Conservation (phyloP, 1,140 invertebrate species). For the Nomia melanderi region DNA sequence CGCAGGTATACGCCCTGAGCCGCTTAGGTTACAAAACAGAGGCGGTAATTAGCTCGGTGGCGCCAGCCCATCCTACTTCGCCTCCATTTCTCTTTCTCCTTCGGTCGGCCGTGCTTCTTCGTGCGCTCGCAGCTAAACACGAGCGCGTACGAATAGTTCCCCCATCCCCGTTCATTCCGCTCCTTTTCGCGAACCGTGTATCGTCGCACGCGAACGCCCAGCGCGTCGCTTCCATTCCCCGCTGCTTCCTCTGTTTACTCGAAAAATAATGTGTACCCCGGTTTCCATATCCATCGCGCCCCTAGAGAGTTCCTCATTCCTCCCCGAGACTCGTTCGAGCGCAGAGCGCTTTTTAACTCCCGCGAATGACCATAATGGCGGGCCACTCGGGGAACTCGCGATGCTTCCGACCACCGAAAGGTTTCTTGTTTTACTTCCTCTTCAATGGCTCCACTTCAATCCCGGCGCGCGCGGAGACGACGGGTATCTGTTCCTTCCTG, state of each 20-base stretch:
- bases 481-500: conserved; percentile 20
- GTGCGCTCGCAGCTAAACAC: conserved; percentile 29
- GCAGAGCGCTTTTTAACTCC: conserved; percentile 18
- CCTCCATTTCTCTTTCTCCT: conserved; percentile 24
- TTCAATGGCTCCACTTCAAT: conserved; percentile 31
- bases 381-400: conserved; percentile 14
- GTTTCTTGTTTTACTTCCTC: conserved; percentile 29
- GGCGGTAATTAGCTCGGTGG: conserved; percentile 72
- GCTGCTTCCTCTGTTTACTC: conserved; percentile 38
- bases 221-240: conserved; percentile 6
- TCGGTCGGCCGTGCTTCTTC: conserved; percentile 38
- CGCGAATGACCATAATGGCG: conserved; percentile 24
- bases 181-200: not conserved
- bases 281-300: conserved; percentile 4
- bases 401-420: conserved; percentile 21
- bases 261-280: conserved; percentile 15
- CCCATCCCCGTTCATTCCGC: no score
- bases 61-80: conserved; percentile 51
- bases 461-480: no score
- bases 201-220: conserved; percentile 1
- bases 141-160: conserved; percentile 9
- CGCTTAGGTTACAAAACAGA: conserved; percentile 75
- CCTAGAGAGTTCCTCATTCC: conserved; percentile 26
- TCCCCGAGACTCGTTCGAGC: conserved; percentile 11
- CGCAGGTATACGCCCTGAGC: conserved; percentile 55